Evolutionary conservation across 2,113 vertebrate genomes (phyloP), one percentile per base, ranked within the genome.

Genomic region (Addax nasomaculatus): DNA sequence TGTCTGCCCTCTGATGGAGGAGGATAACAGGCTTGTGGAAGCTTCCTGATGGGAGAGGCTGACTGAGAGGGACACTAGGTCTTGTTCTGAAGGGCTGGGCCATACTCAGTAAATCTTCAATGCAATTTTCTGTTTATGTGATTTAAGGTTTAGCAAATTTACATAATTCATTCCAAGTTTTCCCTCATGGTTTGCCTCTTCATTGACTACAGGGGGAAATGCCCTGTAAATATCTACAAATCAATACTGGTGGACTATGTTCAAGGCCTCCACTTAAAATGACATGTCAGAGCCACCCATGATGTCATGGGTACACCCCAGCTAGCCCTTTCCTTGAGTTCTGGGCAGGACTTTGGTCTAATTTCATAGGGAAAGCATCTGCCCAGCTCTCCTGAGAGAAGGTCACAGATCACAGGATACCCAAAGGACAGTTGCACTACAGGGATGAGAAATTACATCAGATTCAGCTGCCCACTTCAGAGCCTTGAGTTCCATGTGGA

Each of bases 81-180:
- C 67, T 73, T 73, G 10, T 73, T 73, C 67, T 25, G 36, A 73
- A 39, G 67, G n/a, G 10, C 67, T 73, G 19, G 67, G 67, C 36
- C 67, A 73, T 73, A 21, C 19, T 73, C 67, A 73, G 21, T 73
- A 39, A 39, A 23, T 39, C 67, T 73, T 13, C n/a, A 73, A 73
- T 73, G 36, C 10, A 73, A 23, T 73, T 73, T 39, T 39, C 67
- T 73, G 67, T 70, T 39, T 70, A 70, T 85, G 70, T 94, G 49
- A 96, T 78, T 86, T 95, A 81, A 88, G 55, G 19, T 80, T 97
- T 19, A 70, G 45, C 64, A 96, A 87, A 49, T 64, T 64, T 87
- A 43, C 49, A 13, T 92, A 55, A 67, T 88, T 94, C 19, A 70
- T 81, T 78, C 51, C n/a, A 95, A 29, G 2, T 23, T 93, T 97